Base-by-base conservation (phyloP, 2,113 vertebrate species). In the Elaphurus davidianus region DNA sequence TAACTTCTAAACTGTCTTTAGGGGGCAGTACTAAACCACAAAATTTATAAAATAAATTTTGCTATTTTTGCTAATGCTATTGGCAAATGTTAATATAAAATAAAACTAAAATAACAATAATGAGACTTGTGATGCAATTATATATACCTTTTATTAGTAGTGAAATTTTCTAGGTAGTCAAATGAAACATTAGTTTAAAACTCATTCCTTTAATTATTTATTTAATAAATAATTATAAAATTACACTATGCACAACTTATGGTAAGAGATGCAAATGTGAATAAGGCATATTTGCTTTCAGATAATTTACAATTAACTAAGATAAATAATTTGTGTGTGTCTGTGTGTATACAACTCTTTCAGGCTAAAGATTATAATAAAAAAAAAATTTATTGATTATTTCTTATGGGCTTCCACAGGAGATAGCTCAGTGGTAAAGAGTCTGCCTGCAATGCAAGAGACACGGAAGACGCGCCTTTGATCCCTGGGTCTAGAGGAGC, bases 11-110 rank as follows among this genome's bases (percentile, higher is more conserved):
- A 36, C 45, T 87, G 95, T 96, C 98, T 94, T 98, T 98, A 98
- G 98, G 93, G 97, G 98, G 98, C 98, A 98, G 97, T 98, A 91
- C 97, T 97, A 96, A 96, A 87, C 95, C 97, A 98, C 79, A 60
- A 74, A 74, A 74, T 71, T 71, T 71, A 40, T 40, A 40, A 71
- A 64, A 93, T 96, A 93, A 33, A 45, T 89, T 82, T 85, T 64
- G 47, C 92, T 54, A 89, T 86, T 97, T 96, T 52, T 95, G 36
- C 4, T 92, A 94, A 94, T 94, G 60, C 57, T 95, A 47, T 50
- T 96, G 50, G 23, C 89, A 94, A 91, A 91, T 30, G 67, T 93
- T 94, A 96, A 83, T 79, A 95, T 64, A 67, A 93, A 96, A 43
- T 84, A 87, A 96, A 96, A 71, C 33, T 85, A 79, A 98, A 97